These are phyloP conservation scores for Lycocerus yunnanus DNA, from an alignment of 2,888 invertebrate species.

Conservation along the genomic window DNA sequence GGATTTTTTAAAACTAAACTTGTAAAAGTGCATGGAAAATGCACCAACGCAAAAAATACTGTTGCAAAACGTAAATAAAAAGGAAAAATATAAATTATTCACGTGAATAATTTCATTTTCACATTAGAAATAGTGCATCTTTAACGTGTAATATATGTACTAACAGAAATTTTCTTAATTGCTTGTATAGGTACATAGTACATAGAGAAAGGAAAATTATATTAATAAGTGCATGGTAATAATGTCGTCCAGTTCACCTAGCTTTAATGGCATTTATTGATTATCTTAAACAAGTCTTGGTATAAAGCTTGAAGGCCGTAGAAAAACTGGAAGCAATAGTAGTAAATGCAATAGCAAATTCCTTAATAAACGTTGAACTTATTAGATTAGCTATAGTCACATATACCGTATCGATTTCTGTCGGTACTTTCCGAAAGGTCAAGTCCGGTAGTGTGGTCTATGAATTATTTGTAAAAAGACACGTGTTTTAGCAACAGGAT, in stretches of 20 bases:
- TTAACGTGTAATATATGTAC: too few relatives aligned
- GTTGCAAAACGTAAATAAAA: not conserved
- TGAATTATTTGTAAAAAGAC: conserved; percentile 18
- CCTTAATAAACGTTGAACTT: conserved; percentile 29
- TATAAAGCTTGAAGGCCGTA: conserved; percentile 18
- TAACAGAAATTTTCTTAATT: not conserved
- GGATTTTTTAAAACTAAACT: not conserved
- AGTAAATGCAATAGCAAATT: conserved; percentile 27
- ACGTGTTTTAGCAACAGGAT: conserved; percentile 23
- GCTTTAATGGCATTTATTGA: conserved; percentile 12
- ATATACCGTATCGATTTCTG: conserved; percentile 23
- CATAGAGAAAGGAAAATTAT: not conserved
- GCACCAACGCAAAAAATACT: not conserved
- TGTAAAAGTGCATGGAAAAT: not conserved
- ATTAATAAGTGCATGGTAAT: conserved; percentile 1
- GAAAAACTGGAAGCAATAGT: conserved; percentile 25
- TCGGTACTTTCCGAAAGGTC: conserved; percentile 22
- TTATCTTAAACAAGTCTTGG: conserved; percentile 17
- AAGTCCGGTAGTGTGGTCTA: conserved; percentile 28
- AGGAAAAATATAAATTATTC: too few relatives aligned
- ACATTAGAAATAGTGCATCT: too few relatives aligned
- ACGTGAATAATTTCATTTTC: too few relatives aligned
- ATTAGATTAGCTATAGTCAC: conserved; percentile 27
- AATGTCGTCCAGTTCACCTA: conserved; percentile 3
- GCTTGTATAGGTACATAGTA: not conserved